A percentile compares a stretch with the other conserved stretches of the same genome.
Evolutionary conservation across 2,113 vertebrate genomes (phyloP).

Genomic region (Scortum barcoo): DNA sequence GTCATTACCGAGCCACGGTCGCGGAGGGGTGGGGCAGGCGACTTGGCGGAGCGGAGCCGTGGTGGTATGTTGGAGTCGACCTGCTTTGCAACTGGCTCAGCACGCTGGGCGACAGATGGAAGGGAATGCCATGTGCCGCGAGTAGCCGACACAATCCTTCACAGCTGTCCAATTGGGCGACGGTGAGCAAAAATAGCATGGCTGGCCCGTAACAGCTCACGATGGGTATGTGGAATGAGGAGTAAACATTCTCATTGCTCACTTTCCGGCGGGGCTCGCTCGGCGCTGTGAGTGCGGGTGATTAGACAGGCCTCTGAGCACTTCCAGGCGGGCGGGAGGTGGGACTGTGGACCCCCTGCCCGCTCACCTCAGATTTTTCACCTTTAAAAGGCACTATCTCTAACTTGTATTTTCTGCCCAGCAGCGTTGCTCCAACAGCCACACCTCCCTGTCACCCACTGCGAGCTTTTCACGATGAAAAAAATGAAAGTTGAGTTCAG

Average conservation of each 20-base stretch:
- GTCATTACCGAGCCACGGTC: constrained; percentile 65
- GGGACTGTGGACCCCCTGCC: constrained; percentile 40
- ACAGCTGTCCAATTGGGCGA: constrained; percentile 71
- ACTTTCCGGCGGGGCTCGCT: constrained; percentile 34
- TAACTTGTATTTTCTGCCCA: constrained; percentile 48
- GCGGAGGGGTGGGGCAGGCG: constrained; percentile 43
- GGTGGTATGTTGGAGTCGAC: constrained; percentile 33
- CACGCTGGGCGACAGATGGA: constrained; percentile 74
- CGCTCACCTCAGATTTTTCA: constrained; percentile 40
- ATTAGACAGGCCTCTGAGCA: constrained; percentile 57
- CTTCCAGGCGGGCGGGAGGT: constrained; percentile 25
- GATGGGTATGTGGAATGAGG: constrained; percentile 60
- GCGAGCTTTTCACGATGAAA: constrained; percentile 33
- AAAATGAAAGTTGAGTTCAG: not conserved
- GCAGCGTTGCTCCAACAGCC: constrained; percentile 25
- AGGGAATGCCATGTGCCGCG: constrained; percentile 63
- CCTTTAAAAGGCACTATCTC: constrained; percentile 44
- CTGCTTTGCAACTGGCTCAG: constrained; percentile 61
- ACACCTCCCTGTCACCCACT: constrained; percentile 38
- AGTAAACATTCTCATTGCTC: constrained; percentile 73
- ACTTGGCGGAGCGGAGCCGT: constrained; percentile 3
- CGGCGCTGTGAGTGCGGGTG: constrained; percentile 29
- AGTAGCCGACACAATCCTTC: constrained; percentile 69
- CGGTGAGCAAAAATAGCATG: constrained; percentile 66
- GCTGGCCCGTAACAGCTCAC: constrained; percentile 43